phyloP scores from a whole-genome alignment of 1,140 invertebrate genomes.

The Camponotus floridanus region DNA sequence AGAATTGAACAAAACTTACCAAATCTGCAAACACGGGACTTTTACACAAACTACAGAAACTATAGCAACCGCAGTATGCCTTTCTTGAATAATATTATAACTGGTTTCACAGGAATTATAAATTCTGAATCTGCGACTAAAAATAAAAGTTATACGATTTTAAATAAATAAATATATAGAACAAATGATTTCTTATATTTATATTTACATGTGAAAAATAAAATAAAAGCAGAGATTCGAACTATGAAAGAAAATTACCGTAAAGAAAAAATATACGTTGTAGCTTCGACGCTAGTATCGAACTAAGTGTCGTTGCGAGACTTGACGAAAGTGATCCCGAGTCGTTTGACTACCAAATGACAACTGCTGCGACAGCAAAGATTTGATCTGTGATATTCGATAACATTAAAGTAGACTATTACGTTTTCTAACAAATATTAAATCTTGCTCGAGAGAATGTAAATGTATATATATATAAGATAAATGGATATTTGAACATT shows the following conservation, averaged over 20 bases:
- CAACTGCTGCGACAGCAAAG: constrained; percentile 52
- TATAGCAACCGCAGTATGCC: constrained; percentile 1
- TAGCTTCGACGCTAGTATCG: constrained; percentile 16
- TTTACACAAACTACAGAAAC: neutral
- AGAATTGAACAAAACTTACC: constrained; percentile 26
- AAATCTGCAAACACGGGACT: neutral
- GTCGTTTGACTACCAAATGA: constrained; percentile 64
- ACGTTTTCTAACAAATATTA: neutral
- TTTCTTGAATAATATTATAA: constrained; percentile 13
- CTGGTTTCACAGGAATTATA: constrained; percentile 33
- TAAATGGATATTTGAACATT: too few relatives aligned
- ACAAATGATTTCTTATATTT: neutral
- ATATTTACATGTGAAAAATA: neutral
- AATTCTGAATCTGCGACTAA: neutral
- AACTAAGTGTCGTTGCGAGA: constrained; percentile 24
- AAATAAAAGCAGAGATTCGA: neutral
- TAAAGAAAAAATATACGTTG: constrained; percentile 8
- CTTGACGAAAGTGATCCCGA: constrained; percentile 42
- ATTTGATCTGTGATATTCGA: constrained; percentile 28
- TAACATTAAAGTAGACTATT: neutral
- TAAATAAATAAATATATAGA: neutral
- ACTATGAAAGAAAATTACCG: neutral
- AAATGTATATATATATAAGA: neutral
- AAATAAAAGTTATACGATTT: neutral
- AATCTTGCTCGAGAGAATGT: neutral